Evolutionary conservation across 2,888 invertebrate genomes (phyloP), one percentile per base, ranked within the genome.

Genomic region (Acleris cristana): DNA sequence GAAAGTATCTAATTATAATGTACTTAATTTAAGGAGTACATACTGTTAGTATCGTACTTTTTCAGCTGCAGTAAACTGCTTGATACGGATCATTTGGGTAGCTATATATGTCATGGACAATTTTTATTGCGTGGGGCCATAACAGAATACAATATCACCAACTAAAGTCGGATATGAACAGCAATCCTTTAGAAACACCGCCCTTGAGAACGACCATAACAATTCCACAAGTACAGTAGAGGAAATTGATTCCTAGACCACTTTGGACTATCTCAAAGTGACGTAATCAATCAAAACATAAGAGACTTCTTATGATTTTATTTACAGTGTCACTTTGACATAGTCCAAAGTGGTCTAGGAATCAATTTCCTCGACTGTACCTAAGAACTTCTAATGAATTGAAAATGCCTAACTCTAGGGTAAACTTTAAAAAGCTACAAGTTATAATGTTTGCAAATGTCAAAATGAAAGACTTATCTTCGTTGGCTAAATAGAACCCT

Each of bases 61-160:
- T 81, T 80, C 69, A 68, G 75, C 76, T 75, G 79, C 82, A 82
- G 81, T 76, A 73, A 79, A 78, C 80, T 79, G 88, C 85, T 88
- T 85, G 70, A 71, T 78, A 77, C 74, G 75, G 74, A 78, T 79
- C 69, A 76, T 78, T 80, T 82, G 78, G 76, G 73, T 78, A 80
- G 65, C 78, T 83, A 55, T 61, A 18, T 51, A 55, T 84, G 79
- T 85, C 83, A 72, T 75, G 70, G 71, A 73, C 76, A 73, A 76
- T 82, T 82, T 85, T 79, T 73, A 85, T 85, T 86, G 86, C 85
- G 85, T 79, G 90, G 90, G 89, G 91, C 89, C 91, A 90, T 85
- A 79, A 80, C 76, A 79, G 76, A 49, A 16, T 21, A 51, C 14
- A 19, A 49, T 34, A 49, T 51, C 21, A 16, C 14, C 48, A 51